phyloP scores from a whole-genome alignment of 2,113 vertebrate genomes.

The Rhea americana region DNA sequence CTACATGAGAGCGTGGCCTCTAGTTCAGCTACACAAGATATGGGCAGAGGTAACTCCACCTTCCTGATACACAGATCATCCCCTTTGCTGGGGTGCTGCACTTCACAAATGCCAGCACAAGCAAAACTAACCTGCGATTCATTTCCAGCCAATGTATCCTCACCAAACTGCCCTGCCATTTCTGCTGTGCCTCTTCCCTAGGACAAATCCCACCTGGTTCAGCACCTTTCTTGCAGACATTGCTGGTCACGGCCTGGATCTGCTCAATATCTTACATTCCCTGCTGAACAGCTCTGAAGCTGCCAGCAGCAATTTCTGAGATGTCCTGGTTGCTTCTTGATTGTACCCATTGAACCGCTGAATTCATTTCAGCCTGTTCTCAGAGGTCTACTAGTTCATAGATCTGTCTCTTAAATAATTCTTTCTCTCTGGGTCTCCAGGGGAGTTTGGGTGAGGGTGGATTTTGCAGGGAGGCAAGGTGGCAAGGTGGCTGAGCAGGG shows the following conservation, averaged over 20 bases:
- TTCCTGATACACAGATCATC: neutral
- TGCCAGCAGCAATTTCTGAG: neutral
- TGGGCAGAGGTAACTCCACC: neutral
- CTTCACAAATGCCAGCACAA: neutral
- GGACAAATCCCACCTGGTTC: neutral
- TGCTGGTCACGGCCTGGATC: neutral
- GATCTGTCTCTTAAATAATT: neutral
- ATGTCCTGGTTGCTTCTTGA: neutral
- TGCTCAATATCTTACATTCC: neutral
- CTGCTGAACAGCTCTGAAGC: neutral
- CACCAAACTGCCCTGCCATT: neutral
- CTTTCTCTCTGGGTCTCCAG: neutral
- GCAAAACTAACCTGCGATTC: neutral
- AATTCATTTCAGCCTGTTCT: neutral
- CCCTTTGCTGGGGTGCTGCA: neutral
- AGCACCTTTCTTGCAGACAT: neutral
- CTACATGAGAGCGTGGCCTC: neutral
- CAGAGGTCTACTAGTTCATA: neutral
- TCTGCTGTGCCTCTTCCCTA: neutral
- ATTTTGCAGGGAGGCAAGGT: neutral
- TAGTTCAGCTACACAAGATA: neutral
- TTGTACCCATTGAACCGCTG: neutral
- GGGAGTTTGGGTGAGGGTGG: neutral
- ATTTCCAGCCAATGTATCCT: neutral
- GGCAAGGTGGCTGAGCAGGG: neutral